Percentiles rank a stretch among this genome's conserved stretches.
phyloP scores from a whole-genome alignment of 2,888 invertebrate species.

The Drosophila algonquin region DNA sequence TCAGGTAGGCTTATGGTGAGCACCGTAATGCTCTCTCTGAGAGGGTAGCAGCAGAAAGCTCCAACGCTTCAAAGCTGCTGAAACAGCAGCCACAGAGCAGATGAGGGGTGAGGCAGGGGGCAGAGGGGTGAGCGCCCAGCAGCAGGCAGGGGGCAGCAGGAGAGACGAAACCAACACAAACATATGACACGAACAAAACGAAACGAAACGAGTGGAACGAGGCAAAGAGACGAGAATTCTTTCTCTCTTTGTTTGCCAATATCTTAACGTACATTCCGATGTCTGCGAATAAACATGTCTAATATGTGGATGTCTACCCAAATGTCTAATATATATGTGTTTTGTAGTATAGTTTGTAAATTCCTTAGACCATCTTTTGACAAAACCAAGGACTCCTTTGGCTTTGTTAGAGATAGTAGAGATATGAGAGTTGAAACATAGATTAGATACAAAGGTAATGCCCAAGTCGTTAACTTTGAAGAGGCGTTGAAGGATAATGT shows the following conservation, averaged over 20 bases:
- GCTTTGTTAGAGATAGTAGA: no score
- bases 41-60: conserved; percentile 41
- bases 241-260: conserved; percentile 16
- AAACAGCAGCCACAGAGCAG: conserved; percentile 37
- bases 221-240: conserved; percentile 34
- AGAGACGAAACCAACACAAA: conserved; percentile 33
- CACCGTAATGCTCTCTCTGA: background rate
- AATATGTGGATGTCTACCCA: background rate
- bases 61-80: conserved; percentile 27
- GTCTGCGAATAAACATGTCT: background rate
- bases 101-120: background rate
- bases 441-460: no score
- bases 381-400: no score
- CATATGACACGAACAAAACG: conserved; percentile 39
- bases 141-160: conserved; percentile 16
- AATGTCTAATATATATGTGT: background rate
- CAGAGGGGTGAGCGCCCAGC: background rate
- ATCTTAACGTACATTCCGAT: conserved; percentile 3
- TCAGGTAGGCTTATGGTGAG: background rate
- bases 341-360: no score
- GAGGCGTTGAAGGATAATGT: no score
- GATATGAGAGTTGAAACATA: no score
- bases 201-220: conserved; percentile 27
- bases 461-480: no score
- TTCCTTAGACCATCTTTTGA: no score